Evolutionary conservation across 2,113 vertebrate genomes (phyloP), one percentile per base, ranked within the genome.

Genomic region (Macroglossus sobrinus): DNA sequence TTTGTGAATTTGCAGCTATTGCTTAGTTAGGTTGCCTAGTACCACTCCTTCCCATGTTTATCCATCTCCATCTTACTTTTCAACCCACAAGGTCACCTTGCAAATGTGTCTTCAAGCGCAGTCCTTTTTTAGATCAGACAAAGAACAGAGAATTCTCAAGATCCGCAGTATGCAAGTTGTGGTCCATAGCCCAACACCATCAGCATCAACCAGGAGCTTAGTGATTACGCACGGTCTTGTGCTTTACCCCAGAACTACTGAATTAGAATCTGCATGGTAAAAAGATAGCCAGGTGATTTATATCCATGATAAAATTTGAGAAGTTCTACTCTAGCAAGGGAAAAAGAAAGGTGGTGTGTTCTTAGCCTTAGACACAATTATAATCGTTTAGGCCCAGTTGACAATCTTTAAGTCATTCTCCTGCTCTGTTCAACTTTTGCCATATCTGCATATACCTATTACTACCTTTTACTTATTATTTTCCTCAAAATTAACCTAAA

Each of bases 221-320:
- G 6, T 35, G 15, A 18, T 2, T 16, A 5, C 4, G 8, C 1
- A 4, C 9, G 4, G 13, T 18, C 26, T 4, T 16, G 18, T 30
- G 9, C 18, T 76, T 50, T 24, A 13, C 5, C 40, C 40, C 15
- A 35, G 45, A 80, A n/a, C 22, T 40, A 14, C 50, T 14, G 33
- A 22, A 14, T 78, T 24, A n/a, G 40, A 93, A 45, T 28, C 35
- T 30, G 4, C 35, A 5, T 14, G 33, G 40, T 35, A 11, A 24
- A 53, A 78, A 18, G 28, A 11, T 74, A 5, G 33, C 16, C 38
- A 28, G 47, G 47, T 3, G 7, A 47, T 68, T 89, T 80, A 7
- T 40, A 63, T 18, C 18, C 28, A 0, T 26, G 55, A 19, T 50
- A 13, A 61, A n/a, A 45, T 22, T 40, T 26, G 43, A 86, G 74